Conservation (phyloP, 92 coral and sea anemone genomes). For the Siderastrea radians region DNA sequence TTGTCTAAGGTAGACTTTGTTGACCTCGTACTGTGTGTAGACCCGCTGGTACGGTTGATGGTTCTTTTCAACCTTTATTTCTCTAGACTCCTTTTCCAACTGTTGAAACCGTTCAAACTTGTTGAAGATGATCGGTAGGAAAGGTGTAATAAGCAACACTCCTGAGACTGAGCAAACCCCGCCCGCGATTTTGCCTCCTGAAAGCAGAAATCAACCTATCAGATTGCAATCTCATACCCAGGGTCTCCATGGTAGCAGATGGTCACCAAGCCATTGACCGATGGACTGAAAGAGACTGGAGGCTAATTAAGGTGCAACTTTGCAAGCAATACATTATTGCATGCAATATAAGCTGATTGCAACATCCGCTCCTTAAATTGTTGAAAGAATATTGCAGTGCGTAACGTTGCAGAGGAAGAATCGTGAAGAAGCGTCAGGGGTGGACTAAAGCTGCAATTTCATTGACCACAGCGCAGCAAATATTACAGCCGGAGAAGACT, state of each 20-base stretch:
- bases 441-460: no score
- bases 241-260: neutral
- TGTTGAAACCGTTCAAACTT: constrained; percentile 49
- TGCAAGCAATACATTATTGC: no score
- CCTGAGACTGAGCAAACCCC: constrained; percentile 41
- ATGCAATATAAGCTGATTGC: no score
- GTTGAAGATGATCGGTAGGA: constrained; percentile 45
- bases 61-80: neutral
- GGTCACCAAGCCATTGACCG: no score
- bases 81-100: neutral
- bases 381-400: no score
- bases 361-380: no score
- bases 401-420: no score
- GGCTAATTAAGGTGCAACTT: no score
- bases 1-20: neutral
- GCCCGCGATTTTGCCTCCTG: constrained; percentile 40
- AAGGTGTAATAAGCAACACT: constrained; percentile 44
- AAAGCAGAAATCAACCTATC: neutral
- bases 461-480: no score
- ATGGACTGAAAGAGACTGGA: no score
- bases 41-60: neutral
- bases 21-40: neutral
- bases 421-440: no score
- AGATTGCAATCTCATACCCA: neutral
- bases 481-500: no score